These are phyloP conservation scores for Grapholita molesta DNA, from an alignment of 1,140 invertebrate species.

Conservation along the genomic window DNA sequence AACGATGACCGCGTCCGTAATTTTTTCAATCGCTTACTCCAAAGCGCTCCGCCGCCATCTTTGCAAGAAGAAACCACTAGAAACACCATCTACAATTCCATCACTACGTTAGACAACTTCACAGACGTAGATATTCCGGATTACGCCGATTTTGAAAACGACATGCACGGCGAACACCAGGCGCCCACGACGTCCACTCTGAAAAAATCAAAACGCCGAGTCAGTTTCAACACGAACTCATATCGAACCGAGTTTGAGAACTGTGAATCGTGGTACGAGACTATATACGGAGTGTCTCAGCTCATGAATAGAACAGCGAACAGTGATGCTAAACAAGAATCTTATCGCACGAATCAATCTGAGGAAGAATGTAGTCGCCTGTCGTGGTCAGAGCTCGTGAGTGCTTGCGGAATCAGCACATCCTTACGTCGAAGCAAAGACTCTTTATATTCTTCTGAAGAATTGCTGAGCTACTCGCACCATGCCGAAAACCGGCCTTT, in stretches of 20 bases:
- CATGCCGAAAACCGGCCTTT: conserved; percentile 27
- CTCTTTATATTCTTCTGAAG: conserved; percentile 33
- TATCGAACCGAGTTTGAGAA: conserved; percentile 34
- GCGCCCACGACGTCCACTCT: conserved; percentile 48
- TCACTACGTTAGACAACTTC: conserved; percentile 24
- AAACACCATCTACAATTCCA: conserved; percentile 11
- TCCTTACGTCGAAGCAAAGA: conserved; percentile 35
- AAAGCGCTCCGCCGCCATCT: conserved; percentile 59
- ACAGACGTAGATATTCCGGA: conserved; percentile 50
- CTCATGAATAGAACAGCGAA: conserved; percentile 31
- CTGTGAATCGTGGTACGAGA: conserved; percentile 59
- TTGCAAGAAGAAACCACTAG: conserved; percentile 28
- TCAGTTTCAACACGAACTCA: conserved; percentile 40
- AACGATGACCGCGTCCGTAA: conserved; percentile 47
- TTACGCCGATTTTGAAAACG: conserved; percentile 56
- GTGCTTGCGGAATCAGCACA: conserved; percentile 45
- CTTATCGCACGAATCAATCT: conserved; percentile 5
- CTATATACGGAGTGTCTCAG: conserved; percentile 59
- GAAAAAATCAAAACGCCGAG: conserved; percentile 39
- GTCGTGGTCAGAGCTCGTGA: conserved; percentile 60
- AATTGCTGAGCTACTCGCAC: conserved; percentile 54
- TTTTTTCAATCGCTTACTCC: conserved; percentile 50
- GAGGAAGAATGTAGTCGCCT: conserved; percentile 9
- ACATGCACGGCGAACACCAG: conserved; percentile 30
- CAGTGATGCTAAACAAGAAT: conserved; percentile 22